Evolutionary conservation across 2,888 invertebrate species (phyloP).

Genomic region (Epirrita christyi): DNA sequence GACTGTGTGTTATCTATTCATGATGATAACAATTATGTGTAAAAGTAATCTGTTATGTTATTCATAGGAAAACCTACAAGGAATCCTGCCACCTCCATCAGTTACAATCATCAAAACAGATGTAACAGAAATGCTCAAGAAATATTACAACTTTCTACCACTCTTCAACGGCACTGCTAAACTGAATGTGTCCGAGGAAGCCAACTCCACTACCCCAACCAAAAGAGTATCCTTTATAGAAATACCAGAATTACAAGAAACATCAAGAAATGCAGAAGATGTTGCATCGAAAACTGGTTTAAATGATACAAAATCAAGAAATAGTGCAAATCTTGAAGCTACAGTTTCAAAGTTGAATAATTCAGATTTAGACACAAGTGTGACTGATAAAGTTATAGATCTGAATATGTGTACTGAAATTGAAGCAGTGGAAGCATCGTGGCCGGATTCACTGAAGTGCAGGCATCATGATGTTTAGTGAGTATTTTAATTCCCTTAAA

Average conservation of each 20-base stretch:
- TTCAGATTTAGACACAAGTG: conserved; percentile 59
- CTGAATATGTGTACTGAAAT: conserved; percentile 62
- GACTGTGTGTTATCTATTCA: no score
- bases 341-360: conserved; percentile 31
- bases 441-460: conserved; percentile 86
- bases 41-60: background rate
- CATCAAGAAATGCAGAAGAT: conserved; percentile 27
- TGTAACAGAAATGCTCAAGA: conserved; percentile 86
- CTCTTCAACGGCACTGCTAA: conserved; percentile 73
- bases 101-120: conserved; percentile 88
- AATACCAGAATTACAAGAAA: conserved; percentile 54
- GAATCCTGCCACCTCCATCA: conserved; percentile 90
- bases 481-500: conserved; percentile 65
- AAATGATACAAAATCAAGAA: conserved; percentile 28
- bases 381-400: conserved; percentile 61
- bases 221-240: conserved; percentile 73
- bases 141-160: conserved; percentile 81
- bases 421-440: conserved; percentile 72
- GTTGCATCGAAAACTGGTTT: conserved; percentile 26
- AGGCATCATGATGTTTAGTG: conserved; percentile 90
- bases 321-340: conserved; percentile 2
- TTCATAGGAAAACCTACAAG: conserved; percentile 85
- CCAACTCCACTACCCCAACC: conserved; percentile 66
- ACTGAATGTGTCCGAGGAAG: conserved; percentile 55
- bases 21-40: no score